These are phyloP conservation scores for Drosophila flavopinicola DNA, from an alignment of 2,888 invertebrate species.

Conservation along the genomic window DNA sequence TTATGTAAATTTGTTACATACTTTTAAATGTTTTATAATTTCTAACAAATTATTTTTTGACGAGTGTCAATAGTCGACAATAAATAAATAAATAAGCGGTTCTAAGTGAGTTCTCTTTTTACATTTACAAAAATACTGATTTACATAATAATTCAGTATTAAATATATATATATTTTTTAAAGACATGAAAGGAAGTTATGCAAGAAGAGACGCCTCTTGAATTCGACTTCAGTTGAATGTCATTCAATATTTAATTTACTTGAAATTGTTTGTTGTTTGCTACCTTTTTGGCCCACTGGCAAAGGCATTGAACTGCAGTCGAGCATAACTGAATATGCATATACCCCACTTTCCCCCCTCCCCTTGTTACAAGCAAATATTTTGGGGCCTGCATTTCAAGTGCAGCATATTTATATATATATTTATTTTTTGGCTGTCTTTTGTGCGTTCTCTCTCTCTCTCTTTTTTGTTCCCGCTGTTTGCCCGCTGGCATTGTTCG, in stretches of 20 bases:
- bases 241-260: conserved; percentile 12
- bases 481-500: conserved; percentile 3
- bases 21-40: no score
- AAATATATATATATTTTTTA: no score
- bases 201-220: conserved; percentile 1
- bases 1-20: no score
- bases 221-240: background rate
- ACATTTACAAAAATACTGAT: no score
- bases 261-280: background rate
- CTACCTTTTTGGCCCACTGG: background rate
- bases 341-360: background rate
- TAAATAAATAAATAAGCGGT: no score
- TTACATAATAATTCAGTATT: no score
- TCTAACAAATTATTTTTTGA: no score
- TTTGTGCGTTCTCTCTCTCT: conserved; percentile 4
- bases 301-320: conserved; percentile 64
- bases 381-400: conserved; percentile 26
- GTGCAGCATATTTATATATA: conserved; percentile 23
- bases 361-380: background rate
- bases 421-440: background rate
- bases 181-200: background rate
- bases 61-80: no score
- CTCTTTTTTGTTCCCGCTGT: no score
- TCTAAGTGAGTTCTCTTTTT: no score
- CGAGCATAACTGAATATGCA: conserved; percentile 1